Evolutionary conservation across 2,797 vertebrate species (phyloP).

Genomic region (Podargus strigoides): DNA sequence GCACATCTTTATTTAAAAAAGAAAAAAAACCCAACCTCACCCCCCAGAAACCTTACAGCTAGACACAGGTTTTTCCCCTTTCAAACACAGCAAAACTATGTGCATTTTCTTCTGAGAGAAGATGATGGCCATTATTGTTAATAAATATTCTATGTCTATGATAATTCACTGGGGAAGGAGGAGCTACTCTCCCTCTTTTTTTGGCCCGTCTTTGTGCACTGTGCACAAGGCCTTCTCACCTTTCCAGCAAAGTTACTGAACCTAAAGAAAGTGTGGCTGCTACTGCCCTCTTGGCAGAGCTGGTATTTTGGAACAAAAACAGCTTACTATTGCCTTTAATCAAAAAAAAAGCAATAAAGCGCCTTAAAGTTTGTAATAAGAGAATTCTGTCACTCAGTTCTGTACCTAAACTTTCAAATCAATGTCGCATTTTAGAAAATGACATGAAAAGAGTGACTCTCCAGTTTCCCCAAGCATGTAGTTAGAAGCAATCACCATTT

Average conservation of each 20-base stretch:
- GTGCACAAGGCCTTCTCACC: neutral
- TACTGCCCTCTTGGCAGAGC: neutral
- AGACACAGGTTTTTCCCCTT: neutral
- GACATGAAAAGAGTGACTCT: neutral
- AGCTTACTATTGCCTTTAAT: neutral
- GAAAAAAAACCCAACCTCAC: neutral
- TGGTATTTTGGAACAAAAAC: neutral
- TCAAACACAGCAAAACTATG: neutral
- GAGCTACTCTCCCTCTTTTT: neutral
- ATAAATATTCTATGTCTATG: neutral
- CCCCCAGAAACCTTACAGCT: neutral
- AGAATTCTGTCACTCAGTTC: neutral
- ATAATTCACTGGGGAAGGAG: neutral
- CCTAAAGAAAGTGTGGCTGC: neutral
- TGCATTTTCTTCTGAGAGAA: neutral
- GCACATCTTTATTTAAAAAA: neutral
- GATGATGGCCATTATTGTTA: neutral
- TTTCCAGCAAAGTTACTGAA: neutral
- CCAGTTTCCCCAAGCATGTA: neutral
- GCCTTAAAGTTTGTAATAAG: neutral
- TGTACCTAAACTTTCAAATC: neutral
- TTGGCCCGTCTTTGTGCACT: neutral
- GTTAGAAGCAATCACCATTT: neutral
- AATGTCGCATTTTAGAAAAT: neutral
- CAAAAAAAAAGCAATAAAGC: neutral